Evolutionary conservation across 2,113 vertebrate genomes (phyloP).

Genomic region (Edolisoma coerulescens): DNA sequence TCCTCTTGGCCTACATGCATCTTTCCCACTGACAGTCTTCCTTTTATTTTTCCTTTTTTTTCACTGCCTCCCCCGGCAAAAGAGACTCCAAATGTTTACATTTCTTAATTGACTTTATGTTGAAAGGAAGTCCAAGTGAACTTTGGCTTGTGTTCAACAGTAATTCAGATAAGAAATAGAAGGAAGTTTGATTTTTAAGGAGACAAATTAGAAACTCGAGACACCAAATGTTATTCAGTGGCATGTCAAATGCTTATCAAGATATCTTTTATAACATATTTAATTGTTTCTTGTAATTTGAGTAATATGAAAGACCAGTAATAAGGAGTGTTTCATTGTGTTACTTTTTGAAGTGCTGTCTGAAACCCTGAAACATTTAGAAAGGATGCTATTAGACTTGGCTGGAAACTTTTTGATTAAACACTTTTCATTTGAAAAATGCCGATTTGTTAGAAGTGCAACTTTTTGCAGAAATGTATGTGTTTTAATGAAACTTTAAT

Average conservation of each 20-base stretch:
- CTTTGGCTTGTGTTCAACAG: neutral
- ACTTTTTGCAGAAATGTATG: neutral
- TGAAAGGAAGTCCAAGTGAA: neutral
- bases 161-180: constrained; percentile 9
- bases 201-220: neutral
- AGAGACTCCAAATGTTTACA: neutral
- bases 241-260: constrained; percentile 1
- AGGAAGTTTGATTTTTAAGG: neutral
- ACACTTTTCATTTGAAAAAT: neutral
- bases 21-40: neutral
- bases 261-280: neutral
- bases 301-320: neutral
- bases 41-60: neutral
- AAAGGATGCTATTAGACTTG: constrained; percentile 18
- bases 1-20: neutral
- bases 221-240: neutral
- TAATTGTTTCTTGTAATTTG: constrained; percentile 22
- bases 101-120: neutral
- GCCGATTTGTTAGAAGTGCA: neutral
- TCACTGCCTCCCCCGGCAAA: neutral
- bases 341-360: constrained; percentile 10
- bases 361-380: neutral
- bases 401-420: constrained; percentile 24
- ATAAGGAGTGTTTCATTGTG: neutral
- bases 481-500: neutral